These are phyloP conservation scores for Aulostomus chinensis DNA, from an alignment of 2,797 vertebrate genomes.

Conservation along the genomic window DNA sequence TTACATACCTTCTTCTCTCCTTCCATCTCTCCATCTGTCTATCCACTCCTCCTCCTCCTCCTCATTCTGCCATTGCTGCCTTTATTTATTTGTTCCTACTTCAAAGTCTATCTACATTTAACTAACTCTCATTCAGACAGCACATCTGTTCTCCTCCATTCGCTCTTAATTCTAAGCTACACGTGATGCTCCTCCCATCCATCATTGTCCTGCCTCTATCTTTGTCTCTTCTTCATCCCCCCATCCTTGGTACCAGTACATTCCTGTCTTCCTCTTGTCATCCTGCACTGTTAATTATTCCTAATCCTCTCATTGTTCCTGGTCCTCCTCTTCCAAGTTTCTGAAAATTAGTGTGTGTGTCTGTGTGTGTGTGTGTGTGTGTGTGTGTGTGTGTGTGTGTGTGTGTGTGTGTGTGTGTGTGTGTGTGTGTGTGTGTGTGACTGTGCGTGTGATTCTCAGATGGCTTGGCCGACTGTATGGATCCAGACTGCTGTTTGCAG, in stretches of 20 bases:
- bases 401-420: conserved; percentile 7
- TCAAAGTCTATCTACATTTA: neutral
- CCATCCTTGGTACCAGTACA: neutral
- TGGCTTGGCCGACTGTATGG: conserved; percentile 94
- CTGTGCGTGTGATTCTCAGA: conserved; percentile 75
- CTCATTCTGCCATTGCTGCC: neutral
- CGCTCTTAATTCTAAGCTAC: too few relatives aligned
- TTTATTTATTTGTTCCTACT: neutral
- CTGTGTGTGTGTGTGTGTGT: too few relatives aligned
- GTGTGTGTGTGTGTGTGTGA: neutral
- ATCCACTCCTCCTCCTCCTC: neutral
- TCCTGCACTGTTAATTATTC: conserved; percentile 18
- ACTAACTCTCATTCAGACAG: neutral
- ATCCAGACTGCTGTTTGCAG: conserved; percentile 97
- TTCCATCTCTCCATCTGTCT: conserved; percentile 31
- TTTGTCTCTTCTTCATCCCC: neutral
- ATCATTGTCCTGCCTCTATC: neutral
- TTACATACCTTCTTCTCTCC: conserved; percentile 31
- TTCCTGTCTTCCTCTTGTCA: neutral
- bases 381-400: neutral
- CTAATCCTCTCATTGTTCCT: conserved; percentile 19
- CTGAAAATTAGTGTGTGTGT: too few relatives aligned
- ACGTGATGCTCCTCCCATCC: neutral
- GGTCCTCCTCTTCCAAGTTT: too few relatives aligned
- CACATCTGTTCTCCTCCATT: neutral